Evolutionary conservation across 2,888 invertebrate genomes (phyloP), one percentile per base, ranked within the genome.

Genomic region (Lasioglossum villosulum): DNA sequence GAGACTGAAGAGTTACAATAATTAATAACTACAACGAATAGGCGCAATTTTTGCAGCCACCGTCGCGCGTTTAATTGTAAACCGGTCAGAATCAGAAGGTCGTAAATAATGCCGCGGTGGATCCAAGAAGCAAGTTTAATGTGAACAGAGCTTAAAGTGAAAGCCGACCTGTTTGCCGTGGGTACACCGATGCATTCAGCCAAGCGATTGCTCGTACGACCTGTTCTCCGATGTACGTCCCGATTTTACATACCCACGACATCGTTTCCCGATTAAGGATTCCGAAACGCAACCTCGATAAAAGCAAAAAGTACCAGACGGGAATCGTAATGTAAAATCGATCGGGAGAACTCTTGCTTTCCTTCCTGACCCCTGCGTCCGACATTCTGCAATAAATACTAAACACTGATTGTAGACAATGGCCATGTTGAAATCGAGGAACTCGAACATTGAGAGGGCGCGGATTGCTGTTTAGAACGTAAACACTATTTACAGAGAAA

Each of bases 71-170:
- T 34, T 10, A 34, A 34, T 66, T 66, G 16, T 8, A 66, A 34
- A 14, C 30, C 37, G 37, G 39, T 37, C 68, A 23, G 23, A 39
- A 10, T 19, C 68, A 23, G 23, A 66, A 30, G 23, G 37, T 19
- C 68, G 34, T 19, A 16, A n/a, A 23, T 23, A 37, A 68, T 10
- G 37, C 8, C 10, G 23, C 68, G 37, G 8, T 2, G 27, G 42
- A 48, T 16, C 30, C 8, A 34, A 52, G 75, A 70, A 48, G 73
- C 56, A 70, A 23, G 75, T 27, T 84, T 81, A 80, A 84, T 84
- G 90, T 86, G 86, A 88, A 71, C 68, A 72, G 42, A 82, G 86
- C 83, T 85, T 86, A 88, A 88, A 89, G 90, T 88, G 90, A 90
- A 90, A 90, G 89, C 90, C 88, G 82, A 74, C 81, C 82, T 27